Evolutionary conservation across 2,113 vertebrate species (phyloP).

Genomic region (Penelope pileata): DNA sequence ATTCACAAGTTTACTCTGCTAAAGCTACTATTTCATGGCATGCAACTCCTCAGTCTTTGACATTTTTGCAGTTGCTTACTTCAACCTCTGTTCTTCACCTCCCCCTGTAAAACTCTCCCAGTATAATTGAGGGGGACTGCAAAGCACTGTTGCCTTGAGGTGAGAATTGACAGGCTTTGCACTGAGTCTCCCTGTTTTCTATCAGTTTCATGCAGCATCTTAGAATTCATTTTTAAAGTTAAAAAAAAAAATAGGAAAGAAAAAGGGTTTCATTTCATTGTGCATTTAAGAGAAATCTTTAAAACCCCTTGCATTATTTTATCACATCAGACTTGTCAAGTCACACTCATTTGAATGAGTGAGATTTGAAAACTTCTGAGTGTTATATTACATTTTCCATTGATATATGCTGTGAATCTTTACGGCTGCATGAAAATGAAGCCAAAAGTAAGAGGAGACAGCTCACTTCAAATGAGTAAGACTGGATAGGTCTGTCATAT

Average conservation of each 20-base stretch:
- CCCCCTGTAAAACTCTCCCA: background rate
- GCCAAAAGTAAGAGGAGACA: constrained; percentile 44
- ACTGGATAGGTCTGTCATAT: constrained; percentile 44
- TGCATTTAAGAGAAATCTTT: constrained; percentile 51
- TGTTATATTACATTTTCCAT: constrained; percentile 75
- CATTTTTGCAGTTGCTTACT: background rate
- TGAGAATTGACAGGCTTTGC: background rate
- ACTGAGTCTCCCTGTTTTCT: background rate
- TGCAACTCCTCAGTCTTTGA: background rate
- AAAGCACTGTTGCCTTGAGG: background rate
- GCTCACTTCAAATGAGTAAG: constrained; percentile 50
- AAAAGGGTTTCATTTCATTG: constrained; percentile 34
- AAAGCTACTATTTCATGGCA: background rate
- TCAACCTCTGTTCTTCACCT: background rate
- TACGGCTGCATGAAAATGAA: constrained; percentile 41
- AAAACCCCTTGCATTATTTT: constrained; percentile 54
- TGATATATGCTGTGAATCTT: constrained; percentile 56
- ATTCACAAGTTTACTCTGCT: background rate
- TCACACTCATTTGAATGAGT: constrained; percentile 78
- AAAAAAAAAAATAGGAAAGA: background rate
- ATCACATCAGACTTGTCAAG: constrained; percentile 70
- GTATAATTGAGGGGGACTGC: background rate
- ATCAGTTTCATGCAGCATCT: background rate
- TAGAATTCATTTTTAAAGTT: background rate
- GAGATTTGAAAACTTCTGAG: constrained; percentile 75